Evolutionary conservation across 2,113 vertebrate genomes (phyloP), one percentile per base, ranked within the genome.

Genomic region (Gopherus flavomarginatus): DNA sequence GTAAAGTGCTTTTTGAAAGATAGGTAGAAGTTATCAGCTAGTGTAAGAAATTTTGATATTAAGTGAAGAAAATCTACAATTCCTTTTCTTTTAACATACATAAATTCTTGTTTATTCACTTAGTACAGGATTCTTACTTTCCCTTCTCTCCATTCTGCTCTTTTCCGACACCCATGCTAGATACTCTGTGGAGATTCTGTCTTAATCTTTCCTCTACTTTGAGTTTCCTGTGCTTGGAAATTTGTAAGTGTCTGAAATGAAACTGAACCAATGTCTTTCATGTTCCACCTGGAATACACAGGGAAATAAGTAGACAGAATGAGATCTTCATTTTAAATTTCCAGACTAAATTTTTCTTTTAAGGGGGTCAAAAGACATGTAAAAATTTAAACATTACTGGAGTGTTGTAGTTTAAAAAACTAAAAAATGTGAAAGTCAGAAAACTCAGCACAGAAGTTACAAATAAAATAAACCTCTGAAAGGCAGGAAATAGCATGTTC

Each of bases 31-130:
- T 42, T 38, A 5, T 85, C 35, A 27, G 75, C 84, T 92, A 0
- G 8, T 89, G 38, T 27, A 78, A 90, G 42, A 85, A 85, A 56
- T 90, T 96, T 97, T 94, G 81, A 26, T 77, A 49, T n/a, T 22
- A 62, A 75, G 11, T 84, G n/a, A 79, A 31, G 49, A 88, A 89
- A 57, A n/a, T 53, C n/a, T 87, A 85, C 59, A 83, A 53, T 65
- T 38, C 11, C 22, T 44, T 35, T 85, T 86, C 52, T 91, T 31
- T 6, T 24, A 12, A n/a, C 65, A 5, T 22, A 72, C 65, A 38
- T 38, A 35, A 72, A 72, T 72, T 42, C 57, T 42, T 44, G 22
- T 27, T 54, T 85, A 8, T 42, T 52, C 49, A 52, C 92, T 62
- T 19, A 54, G 49, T 90, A n/a, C 84, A 79, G 54, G 29, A 81